Evolutionary conservation across 2,888 invertebrate species (phyloP), one percentile per base, ranked within the genome.

Genomic region (Andrena dorsata): DNA sequence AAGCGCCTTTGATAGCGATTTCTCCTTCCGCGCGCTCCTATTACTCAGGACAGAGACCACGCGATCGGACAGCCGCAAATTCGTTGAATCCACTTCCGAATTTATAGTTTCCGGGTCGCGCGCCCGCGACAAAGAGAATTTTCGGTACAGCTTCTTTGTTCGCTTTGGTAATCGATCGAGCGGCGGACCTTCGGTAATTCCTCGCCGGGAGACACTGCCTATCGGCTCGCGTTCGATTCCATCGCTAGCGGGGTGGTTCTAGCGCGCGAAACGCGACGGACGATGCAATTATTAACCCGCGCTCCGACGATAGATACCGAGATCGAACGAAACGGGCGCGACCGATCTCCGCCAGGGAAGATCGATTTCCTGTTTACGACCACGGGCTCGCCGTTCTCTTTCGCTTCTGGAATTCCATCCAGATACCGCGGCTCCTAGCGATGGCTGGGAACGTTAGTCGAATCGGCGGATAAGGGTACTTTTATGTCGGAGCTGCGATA

Each of bases 1-100:
- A 91, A 89, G 82, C 88, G 82, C 87, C 90, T 89, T 89, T 89
- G 85, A 91, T 91, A 86, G 90, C 90, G 86, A 90, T 91, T 91
- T 90, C 90, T 81, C 68, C 81, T 74, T 74, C 66, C 79, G 58
- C 81, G 82, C 63, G 70, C 58, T 47, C 41, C 73, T 72, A 71
- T 65, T 65, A 60, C 65, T 30, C 79, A 41, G 64, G 65, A 20
- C 56, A 69, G 51, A 49, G 74, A 72, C 63, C 75, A 71, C 63
- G 49, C 81, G 61, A 80, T 83, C 83, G 86, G 80, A 82, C 84
- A 68, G 78, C 71, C 75, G 73, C 80, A 75, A 80, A 71, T 76
- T 82, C 76, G 76, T 69, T 68, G 70, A 81, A 76, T 81, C 81
- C 65, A 70, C 58, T 66, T 61, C 20, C 41, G 71, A 35, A 83